Evolutionary conservation across 2,113 vertebrate genomes (phyloP), one percentile per base, ranked within the genome.

Genomic region (Gadus macrocephalus): DNA sequence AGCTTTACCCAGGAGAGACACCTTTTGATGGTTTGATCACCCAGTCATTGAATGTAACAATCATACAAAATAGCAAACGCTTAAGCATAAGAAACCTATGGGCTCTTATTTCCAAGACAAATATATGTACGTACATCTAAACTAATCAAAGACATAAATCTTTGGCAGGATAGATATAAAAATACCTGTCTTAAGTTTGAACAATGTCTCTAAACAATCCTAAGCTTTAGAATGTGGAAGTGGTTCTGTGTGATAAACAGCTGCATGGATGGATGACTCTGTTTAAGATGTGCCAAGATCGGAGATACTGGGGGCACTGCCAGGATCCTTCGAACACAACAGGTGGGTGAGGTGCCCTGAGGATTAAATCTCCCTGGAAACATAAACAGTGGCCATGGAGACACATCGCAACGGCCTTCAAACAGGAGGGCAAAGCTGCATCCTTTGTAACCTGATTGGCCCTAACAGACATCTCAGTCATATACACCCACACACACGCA

Each of bases 361-460:
- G 31, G 66, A 62, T 53, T 72, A 22, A 49, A 62, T 49, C 74
- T 66, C 76, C 74, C 49, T 76, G 70, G 66, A 62, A 79, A 83
- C 82, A 53, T 56, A 79, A 60, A 67, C 17, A 12, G 76, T 72
- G 59, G 8, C 82, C 68, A 76, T 78, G 73, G 86, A 76, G 79
- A 84, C 75, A 63, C 55, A 68, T 14, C 49, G 77, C 15, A 58
- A 5, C n/a, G 16, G n/a, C 55, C 16, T 58, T 58, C 55, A 58
- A 72, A 83, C 70, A 77, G n/a, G 74, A 69, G 17, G 62, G 38
- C 68, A 58, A 16, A 17, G n/a, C 55, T 58, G 55, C 55, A 58
- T 58, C 31, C 31, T 5, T 7, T 7, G 77, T 62, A 16, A 59
- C 28, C 9, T 42, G 73, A 42, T 67, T 69, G 59, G 14, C 55